Percentiles rank a stretch among this genome's conserved stretches.
Conservation (phyloP, 1,140 invertebrate species). For the Anoplolepis gracilipes region DNA sequence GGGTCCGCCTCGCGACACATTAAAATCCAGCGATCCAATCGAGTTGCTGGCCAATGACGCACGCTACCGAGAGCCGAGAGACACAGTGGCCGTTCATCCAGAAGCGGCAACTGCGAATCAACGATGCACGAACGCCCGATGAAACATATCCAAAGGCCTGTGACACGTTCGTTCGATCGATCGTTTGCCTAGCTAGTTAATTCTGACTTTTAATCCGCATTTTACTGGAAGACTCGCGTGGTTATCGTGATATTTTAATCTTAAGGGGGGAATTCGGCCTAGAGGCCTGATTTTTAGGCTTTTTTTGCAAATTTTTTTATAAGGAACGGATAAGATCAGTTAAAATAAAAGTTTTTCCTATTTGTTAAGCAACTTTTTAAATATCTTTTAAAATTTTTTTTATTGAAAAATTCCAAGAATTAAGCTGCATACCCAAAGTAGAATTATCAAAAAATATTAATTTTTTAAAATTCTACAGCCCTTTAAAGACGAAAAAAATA, state of each 20-base stretch:
- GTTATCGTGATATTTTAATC: constrained; percentile 3
- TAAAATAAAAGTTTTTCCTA: no score
- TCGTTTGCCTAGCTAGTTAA: constrained; percentile 15
- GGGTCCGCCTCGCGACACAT: constrained; percentile 60
- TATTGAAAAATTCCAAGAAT: no score
- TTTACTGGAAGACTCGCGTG: neutral
- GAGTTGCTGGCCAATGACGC: constrained; percentile 70
- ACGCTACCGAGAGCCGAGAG: constrained; percentile 68
- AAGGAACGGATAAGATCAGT: no score
- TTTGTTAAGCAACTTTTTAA: no score
- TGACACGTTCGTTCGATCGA: constrained; percentile 25
- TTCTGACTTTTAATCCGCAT: constrained; percentile 17
- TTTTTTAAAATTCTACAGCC: no score
- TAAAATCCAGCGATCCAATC: constrained; percentile 75
- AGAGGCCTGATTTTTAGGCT: no score
- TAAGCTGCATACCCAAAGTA: no score
- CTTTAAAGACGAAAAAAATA: no score
- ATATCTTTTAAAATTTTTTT: no score
- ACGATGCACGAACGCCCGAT: constrained; percentile 62
- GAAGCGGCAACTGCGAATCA: constrained; percentile 61
- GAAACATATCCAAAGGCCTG: constrained; percentile 59
- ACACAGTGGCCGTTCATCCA: constrained; percentile 48
- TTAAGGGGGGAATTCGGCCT: no score
- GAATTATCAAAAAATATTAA: no score
- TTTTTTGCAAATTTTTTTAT: no score